Evolutionary conservation across 2,113 vertebrate genomes (phyloP), one percentile per base, ranked within the genome.

Genomic region (Bubo bubo): DNA sequence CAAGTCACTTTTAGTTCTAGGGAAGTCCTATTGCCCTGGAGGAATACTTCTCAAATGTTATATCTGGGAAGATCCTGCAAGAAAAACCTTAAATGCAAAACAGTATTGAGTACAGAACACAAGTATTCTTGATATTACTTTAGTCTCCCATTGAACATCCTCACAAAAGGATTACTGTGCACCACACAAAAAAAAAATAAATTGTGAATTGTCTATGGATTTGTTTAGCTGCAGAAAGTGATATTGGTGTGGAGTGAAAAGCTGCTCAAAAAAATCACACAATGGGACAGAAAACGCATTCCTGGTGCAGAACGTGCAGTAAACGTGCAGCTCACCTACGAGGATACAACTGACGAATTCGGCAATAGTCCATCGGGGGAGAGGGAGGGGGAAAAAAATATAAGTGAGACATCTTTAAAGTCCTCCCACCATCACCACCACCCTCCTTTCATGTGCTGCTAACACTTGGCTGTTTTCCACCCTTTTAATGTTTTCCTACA

Each of bases 311-410:
- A 98, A 98, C 98, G 98, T 98, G 98, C 98, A 98, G 97, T 97
- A 97, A 98, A 98, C 98, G 98, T 98, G 98, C 98, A 98, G 98
- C 98, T 98, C 98, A 98, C 98, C 98, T 98, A 98, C 92, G 90
- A 97, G 97, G 98, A 95, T 74, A 97, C 96, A 97, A 94, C 98
- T 97, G 98, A 96, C 72, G 98, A 90, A 94, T 97, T 98, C 98
- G 87, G 97, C 97, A 98, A 98, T 87, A 98, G 97, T 98, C 98
- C 98, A 98, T 81, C 98, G 95, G 95, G 94, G 88, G 89, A 97
- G 95, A 95, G 95, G 98, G 96, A 97, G 91, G 97, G 95, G 98
- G 98, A 92, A 81, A 97, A 97, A 98, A 98, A 98, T 77, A 97
- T 95, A 97, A 88, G 94, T 98, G 86, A 98, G 98, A 98, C 68